A percentile compares a stretch with the other conserved stretches of the same genome.
These are phyloP conservation scores for Brachyhypopomus gauderio DNA, from an alignment of 2,113 vertebrate species.

Conservation along the genomic window DNA sequence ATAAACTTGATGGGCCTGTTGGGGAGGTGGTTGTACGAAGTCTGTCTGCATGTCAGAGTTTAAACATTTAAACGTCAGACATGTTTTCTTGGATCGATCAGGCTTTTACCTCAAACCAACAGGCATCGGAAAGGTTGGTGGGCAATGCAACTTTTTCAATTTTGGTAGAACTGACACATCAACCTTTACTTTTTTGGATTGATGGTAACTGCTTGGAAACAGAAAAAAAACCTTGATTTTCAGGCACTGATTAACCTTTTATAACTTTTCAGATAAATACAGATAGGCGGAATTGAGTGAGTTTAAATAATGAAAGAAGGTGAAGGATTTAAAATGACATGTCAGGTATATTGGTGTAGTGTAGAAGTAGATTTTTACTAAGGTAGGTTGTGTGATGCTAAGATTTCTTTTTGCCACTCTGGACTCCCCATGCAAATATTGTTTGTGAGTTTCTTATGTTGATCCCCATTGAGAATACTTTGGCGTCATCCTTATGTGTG, in stretches of 20 bases:
- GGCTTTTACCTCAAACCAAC: conserved; percentile 87
- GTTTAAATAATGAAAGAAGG: not conserved
- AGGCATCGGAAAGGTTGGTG: conserved; percentile 86
- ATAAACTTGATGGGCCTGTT: conserved; percentile 51
- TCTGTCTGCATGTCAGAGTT: conserved; percentile 71
- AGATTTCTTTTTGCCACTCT: conserved; percentile 76
- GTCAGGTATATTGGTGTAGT: not conserved
- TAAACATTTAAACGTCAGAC: conserved; percentile 69
- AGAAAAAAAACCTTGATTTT: conserved; percentile 36
- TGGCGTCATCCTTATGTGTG: conserved; percentile 57
- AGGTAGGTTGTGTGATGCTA: conserved; percentile 89
- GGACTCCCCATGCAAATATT: conserved; percentile 76
- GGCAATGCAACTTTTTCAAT: conserved; percentile 71
- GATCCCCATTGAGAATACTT: conserved; percentile 74
- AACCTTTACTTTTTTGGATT: conserved; percentile 86
- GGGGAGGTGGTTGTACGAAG: conserved; percentile 4
- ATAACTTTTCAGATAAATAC: not conserved
- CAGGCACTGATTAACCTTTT: too few relatives aligned
- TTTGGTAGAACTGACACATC: conserved; percentile 72
- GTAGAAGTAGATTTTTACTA: conserved; percentile 36
- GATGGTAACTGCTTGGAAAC: conserved; percentile 82
- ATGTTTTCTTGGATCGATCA: conserved; percentile 77
- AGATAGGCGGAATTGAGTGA: not conserved
- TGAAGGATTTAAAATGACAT: not conserved
- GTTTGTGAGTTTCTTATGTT: conserved; percentile 71